These are phyloP conservation scores for Delichon dasypus DNA, from an alignment of 2,797 vertebrate species.

Conservation along the genomic window DNA sequence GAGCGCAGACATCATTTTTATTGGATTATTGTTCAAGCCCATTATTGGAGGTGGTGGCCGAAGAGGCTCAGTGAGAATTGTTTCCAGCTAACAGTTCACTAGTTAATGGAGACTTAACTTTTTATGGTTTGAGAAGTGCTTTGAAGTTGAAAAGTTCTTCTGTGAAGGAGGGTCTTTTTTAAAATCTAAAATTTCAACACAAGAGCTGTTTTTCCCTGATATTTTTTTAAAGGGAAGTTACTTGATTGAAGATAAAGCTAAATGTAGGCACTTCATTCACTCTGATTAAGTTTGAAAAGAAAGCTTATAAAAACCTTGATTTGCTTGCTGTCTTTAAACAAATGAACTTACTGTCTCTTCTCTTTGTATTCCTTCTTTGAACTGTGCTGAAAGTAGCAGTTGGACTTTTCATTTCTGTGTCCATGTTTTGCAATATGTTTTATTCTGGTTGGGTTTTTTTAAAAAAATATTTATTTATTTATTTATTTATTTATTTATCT, in stretches of 20 bases:
- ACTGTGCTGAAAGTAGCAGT: background rate
- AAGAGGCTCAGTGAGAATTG: background rate
- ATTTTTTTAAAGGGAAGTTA: background rate
- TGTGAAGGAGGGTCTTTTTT: background rate
- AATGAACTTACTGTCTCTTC: background rate
- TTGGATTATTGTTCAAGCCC: background rate
- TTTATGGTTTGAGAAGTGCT: background rate
- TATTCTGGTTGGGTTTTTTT: background rate
- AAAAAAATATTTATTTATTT: background rate
- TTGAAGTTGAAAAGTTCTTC: background rate
- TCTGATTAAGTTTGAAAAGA: background rate
- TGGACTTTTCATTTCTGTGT: background rate
- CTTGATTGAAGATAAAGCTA: background rate
- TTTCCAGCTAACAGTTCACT: background rate
- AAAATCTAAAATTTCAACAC: background rate
- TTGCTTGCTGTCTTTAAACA: background rate
- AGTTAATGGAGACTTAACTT: background rate
- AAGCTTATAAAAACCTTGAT: background rate
- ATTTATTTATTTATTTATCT: background rate
- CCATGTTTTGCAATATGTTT: background rate
- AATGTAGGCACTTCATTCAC: background rate
- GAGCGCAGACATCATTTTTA: background rate
- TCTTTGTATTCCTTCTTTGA: background rate
- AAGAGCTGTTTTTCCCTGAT: background rate
- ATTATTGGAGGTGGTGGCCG: background rate